Evolutionary conservation across 2,113 vertebrate species (phyloP).

Genomic region (Merops nubicus): DNA sequence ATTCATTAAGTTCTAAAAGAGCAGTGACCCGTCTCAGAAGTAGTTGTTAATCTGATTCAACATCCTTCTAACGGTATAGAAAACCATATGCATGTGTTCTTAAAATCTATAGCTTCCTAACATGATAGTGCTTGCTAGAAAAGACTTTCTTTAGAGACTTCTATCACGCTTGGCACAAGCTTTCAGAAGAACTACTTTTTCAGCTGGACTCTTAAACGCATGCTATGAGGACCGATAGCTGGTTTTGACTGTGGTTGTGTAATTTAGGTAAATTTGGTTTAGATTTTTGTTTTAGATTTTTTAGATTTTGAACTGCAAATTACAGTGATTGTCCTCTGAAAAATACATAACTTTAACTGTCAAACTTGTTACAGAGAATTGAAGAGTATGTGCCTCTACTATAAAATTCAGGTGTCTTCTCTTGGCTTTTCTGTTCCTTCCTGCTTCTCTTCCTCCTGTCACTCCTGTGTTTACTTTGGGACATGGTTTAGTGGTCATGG

Average conservation of each 20-base stretch:
- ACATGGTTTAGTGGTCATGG: too few relatives aligned
- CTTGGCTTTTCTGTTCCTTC: neutral
- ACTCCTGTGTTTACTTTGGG: too few relatives aligned
- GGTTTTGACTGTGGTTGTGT: neutral
- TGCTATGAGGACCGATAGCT: neutral
- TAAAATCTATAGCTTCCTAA: conserved; percentile 23
- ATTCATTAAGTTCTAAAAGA: neutral
- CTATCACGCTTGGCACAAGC: neutral
- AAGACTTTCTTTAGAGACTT: neutral
- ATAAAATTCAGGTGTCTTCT: neutral
- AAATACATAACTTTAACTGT: neutral
- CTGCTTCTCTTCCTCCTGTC: neutral
- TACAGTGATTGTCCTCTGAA: neutral
- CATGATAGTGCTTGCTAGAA: neutral
- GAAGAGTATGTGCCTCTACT: neutral
- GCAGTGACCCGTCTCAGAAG: neutral
- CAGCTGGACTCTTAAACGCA: neutral
- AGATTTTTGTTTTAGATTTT: too few relatives aligned
- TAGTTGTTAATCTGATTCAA: neutral
- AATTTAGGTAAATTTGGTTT: neutral
- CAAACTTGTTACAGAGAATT: neutral
- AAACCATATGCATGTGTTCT: neutral
- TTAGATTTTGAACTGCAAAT: neutral
- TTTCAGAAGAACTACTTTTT: conserved; percentile 19
- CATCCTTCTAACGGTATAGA: neutral